Evolutionary conservation across 2,888 invertebrate species (phyloP).

Genomic region (Galerucella calmariensis): DNA sequence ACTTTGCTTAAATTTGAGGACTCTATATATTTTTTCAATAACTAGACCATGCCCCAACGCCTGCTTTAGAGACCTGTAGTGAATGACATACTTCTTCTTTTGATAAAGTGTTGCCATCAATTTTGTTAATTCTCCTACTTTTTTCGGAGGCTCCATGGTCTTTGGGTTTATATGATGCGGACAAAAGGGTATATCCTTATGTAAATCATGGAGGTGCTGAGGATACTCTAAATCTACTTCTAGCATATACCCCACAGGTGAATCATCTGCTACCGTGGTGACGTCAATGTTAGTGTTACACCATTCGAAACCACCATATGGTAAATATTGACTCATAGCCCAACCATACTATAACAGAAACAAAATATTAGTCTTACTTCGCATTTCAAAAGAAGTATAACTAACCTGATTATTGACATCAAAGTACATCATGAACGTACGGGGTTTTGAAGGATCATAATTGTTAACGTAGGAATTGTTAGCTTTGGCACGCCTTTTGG

Average conservation of each 20-base stretch:
- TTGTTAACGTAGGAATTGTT: constrained; percentile 55
- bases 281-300: constrained; percentile 32
- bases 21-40: constrained; percentile 54
- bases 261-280: constrained; percentile 35
- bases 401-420: constrained; percentile 43
- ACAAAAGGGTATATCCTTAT: constrained; percentile 40
- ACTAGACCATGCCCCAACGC: constrained; percentile 46
- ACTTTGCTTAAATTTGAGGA: constrained; percentile 58
- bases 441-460: constrained; percentile 49
- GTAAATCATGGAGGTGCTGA: constrained; percentile 55
- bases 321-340: constrained; percentile 51
- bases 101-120: constrained; percentile 47
- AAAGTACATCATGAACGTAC: constrained; percentile 45
- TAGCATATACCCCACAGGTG: constrained; percentile 51
- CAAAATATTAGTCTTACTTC: too few species aligned
- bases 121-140: constrained; percentile 40
- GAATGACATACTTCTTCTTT: constrained; percentile 49
- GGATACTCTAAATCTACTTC: constrained; percentile 64
- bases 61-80: constrained; percentile 47
- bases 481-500: constrained; percentile 16
- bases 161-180: constrained; percentile 33
- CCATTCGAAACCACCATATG: constrained; percentile 41
- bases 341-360: constrained; percentile 42
- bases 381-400: too few species aligned
- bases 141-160: constrained; percentile 11